Percentiles rank a stretch among this genome's conserved stretches.
phyloP scores from a whole-genome alignment of 2,797 vertebrate genomes.

The Enteromius anoplus region DNA sequence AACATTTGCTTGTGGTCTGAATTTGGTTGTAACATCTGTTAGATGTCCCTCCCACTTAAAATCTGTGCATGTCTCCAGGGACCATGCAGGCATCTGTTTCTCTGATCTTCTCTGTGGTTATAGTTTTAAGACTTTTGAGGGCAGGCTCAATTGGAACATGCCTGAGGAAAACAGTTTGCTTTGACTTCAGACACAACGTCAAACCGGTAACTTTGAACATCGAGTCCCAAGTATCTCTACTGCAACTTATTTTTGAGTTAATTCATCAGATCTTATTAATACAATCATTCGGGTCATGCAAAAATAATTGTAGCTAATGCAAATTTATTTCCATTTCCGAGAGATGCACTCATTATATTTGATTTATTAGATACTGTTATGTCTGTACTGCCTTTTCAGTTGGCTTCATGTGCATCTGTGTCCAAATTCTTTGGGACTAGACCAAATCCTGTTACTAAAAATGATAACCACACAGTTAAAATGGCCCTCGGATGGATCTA shows the following conservation, averaged over 20 bases:
- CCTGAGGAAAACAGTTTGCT: slow-evolving; percentile 7
- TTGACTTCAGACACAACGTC: slow-evolving; percentile 3
- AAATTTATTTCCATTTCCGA: not conserved
- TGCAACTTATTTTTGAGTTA: not conserved
- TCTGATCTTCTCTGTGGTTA: slow-evolving; percentile 43
- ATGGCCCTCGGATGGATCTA: not conserved
- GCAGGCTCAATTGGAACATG: slow-evolving; percentile 26
- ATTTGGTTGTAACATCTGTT: slow-evolving; percentile 47
- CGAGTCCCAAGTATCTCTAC: not conserved
- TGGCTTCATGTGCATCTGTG: slow-evolving; percentile 24
- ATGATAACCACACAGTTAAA: slow-evolving; percentile 43
- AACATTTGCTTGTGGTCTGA: slow-evolving; percentile 39
- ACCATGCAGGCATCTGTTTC: slow-evolving; percentile 32
- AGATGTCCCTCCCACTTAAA: slow-evolving; percentile 24
- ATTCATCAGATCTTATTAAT: not conserved
- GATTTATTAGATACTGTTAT: slow-evolving; percentile 28
- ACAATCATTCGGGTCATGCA: not conserved
- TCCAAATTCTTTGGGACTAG: slow-evolving; percentile 2
- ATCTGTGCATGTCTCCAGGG: slow-evolving; percentile 31
- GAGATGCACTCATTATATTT: not conserved
- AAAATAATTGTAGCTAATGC: not conserved
- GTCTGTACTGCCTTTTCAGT: not conserved
- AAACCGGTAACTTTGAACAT: not conserved
- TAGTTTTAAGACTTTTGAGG: slow-evolving; percentile 30
- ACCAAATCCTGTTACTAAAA: slow-evolving; percentile 44